A percentile compares a stretch with the other conserved stretches of the same genome.
Conservation (phyloP, 2,888 invertebrate species). For the Drosophila maculinotata region DNA sequence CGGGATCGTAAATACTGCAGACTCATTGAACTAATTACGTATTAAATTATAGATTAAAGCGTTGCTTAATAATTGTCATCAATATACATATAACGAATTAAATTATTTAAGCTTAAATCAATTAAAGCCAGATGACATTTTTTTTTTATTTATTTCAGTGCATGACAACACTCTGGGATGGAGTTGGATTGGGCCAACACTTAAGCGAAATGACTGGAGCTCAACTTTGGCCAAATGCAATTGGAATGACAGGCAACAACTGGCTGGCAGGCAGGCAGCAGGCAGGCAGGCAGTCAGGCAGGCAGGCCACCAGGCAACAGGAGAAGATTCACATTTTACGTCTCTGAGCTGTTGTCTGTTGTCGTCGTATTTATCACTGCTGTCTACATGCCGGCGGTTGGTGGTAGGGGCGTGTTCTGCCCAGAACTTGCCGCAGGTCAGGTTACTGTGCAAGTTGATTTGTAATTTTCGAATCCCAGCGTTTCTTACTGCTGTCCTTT, state of each 20-base stretch:
- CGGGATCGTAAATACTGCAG: not conserved
- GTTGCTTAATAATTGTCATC: not conserved
- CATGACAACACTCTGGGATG: constrained; percentile 27
- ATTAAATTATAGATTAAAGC: not conserved
- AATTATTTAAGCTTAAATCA: no score
- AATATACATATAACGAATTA: no score
- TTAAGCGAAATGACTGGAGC: constrained; percentile 68
- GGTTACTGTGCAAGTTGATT: constrained; percentile 53
- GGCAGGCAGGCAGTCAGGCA: not conserved
- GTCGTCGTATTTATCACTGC: constrained; percentile 74
- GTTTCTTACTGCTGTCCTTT: constrained; percentile 12
- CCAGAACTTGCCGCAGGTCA: constrained; percentile 67
- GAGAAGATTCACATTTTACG: constrained; percentile 10
- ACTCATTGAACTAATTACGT: not conserved
- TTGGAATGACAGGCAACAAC: constrained; percentile 64
- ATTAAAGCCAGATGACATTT: no score
- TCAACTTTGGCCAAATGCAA: constrained; percentile 76
- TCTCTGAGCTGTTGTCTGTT: constrained; percentile 50
- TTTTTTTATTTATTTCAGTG: constrained; percentile 39
- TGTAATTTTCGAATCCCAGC: constrained; percentile 51
- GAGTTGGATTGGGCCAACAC: constrained; percentile 53
- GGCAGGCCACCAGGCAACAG: not conserved
- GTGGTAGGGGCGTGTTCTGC: constrained; percentile 33
- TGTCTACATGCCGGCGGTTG: constrained; percentile 46
- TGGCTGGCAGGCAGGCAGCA: not conserved